Conservation (phyloP, 2,888 invertebrate genomes). For the Macrosiphum euphorbiae region DNA sequence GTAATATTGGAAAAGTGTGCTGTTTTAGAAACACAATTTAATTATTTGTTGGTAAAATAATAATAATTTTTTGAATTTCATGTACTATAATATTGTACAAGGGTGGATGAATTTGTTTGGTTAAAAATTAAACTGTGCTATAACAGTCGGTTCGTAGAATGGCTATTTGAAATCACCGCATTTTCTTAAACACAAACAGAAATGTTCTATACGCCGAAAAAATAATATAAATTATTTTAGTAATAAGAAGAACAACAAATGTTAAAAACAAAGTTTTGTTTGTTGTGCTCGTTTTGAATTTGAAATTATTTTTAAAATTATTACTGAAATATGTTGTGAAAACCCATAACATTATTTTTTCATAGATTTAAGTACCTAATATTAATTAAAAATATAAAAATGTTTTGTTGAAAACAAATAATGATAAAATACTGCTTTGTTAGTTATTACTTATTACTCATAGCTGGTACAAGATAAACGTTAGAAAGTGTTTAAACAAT, state of each 20-base stretch:
- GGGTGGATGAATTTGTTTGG: background rate
- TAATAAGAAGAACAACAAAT: background rate
- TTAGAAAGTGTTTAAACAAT: background rate
- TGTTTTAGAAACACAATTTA: background rate
- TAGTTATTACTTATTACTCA: background rate
- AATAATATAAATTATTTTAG: background rate
- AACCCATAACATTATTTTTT: background rate
- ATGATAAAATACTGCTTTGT: background rate
- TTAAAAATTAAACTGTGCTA: background rate
- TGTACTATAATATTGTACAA: background rate
- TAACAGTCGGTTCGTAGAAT: background rate
- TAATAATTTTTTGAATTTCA: background rate
- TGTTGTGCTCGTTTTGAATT: background rate
- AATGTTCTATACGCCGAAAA: background rate
- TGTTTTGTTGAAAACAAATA: background rate
- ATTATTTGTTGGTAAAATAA: background rate
- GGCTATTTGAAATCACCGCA: background rate
- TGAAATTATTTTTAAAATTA: background rate
- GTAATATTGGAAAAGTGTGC: background rate
- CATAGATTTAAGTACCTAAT: background rate
- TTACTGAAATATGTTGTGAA: background rate
- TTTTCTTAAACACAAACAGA: background rate
- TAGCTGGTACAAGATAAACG: background rate
- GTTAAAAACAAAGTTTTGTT: background rate
- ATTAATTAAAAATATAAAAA: background rate